Evolutionary conservation across 2,113 vertebrate species (phyloP).

Genomic region (Cyanistes caeruleus): DNA sequence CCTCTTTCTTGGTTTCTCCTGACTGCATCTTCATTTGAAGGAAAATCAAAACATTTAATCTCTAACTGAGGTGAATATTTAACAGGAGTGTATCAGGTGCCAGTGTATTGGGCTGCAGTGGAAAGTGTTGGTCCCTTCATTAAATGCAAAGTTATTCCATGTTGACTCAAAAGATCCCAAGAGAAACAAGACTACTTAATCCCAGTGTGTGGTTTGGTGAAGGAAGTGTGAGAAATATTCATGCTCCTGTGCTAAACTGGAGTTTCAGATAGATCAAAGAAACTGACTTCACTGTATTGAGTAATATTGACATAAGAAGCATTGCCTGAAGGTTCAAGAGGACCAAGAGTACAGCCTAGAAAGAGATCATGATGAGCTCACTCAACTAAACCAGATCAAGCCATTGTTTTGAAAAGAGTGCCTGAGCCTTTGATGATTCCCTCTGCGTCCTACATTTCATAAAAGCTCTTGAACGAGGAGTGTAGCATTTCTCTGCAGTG

Average conservation of each 20-base stretch:
- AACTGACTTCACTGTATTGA: neutral
- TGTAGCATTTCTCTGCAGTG: neutral
- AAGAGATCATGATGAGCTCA: neutral
- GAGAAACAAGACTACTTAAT: neutral
- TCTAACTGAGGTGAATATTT: neutral
- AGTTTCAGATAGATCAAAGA: neutral
- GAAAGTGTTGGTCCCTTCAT: neutral
- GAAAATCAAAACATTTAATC: neutral
- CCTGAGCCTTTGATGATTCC: neutral
- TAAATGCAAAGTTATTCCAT: neutral
- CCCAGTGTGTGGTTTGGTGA: neutral
- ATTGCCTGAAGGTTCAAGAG: neutral
- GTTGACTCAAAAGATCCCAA: neutral
- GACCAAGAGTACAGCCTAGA: neutral
- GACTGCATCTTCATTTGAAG: neutral
- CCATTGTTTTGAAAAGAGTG: fast-evolving
- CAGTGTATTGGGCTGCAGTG: neutral
- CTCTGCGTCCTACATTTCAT: neutral
- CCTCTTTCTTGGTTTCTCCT: neutral
- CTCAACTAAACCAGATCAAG: neutral
- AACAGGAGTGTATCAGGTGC: neutral
- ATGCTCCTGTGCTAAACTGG: neutral
- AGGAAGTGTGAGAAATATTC: neutral
- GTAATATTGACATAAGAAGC: neutral
- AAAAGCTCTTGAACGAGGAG: neutral